Evolutionary conservation across 37 sponge, comb jelly and placozoan species (phyloP).

Genomic region (Axinella damicornis): DNA sequence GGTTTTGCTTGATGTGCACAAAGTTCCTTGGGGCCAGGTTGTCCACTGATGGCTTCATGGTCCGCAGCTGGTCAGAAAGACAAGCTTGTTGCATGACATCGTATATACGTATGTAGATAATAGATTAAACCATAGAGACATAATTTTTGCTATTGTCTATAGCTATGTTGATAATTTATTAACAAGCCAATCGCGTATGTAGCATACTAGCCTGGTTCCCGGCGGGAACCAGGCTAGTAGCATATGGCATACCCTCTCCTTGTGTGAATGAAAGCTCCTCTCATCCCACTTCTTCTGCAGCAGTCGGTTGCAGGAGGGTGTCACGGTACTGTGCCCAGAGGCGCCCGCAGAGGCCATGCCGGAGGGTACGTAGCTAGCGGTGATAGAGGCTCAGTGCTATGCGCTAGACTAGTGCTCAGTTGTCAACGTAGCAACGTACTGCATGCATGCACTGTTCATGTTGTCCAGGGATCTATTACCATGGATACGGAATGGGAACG

Average conservation of each 20-base stretch:
- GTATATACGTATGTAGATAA: too few species aligned
- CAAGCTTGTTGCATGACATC: too few species aligned
- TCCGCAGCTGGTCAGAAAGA: constrained; percentile 42
- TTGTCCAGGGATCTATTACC: not conserved
- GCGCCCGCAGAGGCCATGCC: constrained; percentile 39
- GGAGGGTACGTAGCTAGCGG: not conserved
- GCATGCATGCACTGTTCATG: not conserved
- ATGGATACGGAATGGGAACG: not conserved
- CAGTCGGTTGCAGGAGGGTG: constrained; percentile 67
- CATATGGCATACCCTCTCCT: constrained; percentile 59
- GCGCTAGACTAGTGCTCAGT: not conserved
- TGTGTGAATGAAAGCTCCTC: constrained; percentile 63
- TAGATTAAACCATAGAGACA: too few species aligned
- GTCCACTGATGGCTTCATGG: constrained; percentile 73
- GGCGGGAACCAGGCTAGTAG: too few species aligned
- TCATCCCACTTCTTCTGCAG: constrained; percentile 87
- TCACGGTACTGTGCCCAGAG: constrained; percentile 52
- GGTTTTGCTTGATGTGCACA: constrained; percentile 75
- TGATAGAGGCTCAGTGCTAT: not conserved
- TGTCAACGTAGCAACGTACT: too few species aligned
- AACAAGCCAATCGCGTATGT: too few species aligned
- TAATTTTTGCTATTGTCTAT: not conserved
- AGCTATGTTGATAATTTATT: too few species aligned
- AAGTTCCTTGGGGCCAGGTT: constrained; percentile 63
- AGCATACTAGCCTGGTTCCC: too few species aligned